Conservation (phyloP, 2,888 invertebrate species). For the Sphaerophoria taeniata region DNA sequence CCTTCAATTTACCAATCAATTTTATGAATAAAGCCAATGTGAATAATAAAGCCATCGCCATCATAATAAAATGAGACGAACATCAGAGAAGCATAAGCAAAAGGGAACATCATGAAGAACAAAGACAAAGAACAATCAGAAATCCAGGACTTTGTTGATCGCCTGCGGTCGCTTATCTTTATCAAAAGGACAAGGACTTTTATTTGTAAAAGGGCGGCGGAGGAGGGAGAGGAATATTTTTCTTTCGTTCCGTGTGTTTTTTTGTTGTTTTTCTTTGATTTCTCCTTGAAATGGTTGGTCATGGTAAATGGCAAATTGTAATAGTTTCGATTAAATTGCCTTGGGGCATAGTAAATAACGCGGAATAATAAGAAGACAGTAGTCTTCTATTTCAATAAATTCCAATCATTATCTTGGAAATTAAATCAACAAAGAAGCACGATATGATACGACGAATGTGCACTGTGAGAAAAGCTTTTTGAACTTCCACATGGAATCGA, state of each 20-base stretch:
- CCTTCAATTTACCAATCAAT: constrained; percentile 63
- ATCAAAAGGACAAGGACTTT: constrained; percentile 40
- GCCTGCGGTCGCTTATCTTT: constrained; percentile 55
- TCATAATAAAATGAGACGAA: background rate
- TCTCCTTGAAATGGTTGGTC: constrained; percentile 34
- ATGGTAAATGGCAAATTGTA: constrained; percentile 55
- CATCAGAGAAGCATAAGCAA: background rate
- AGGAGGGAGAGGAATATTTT: constrained; percentile 43
- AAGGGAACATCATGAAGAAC: background rate
- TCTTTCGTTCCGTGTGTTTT: background rate
- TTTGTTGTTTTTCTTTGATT: background rate
- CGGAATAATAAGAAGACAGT: constrained; percentile 67
- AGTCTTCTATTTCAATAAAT: constrained; percentile 71
- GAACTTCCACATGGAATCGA: no score
- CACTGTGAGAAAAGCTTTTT: constrained; percentile 39
- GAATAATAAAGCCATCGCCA: constrained; percentile 55
- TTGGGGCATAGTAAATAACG: constrained; percentile 55
- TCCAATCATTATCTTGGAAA: constrained; percentile 65
- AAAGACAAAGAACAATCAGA: constrained; percentile 53
- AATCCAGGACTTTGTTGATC: constrained; percentile 58
- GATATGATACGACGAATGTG: background rate
- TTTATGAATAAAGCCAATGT: constrained; percentile 55
- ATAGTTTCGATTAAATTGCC: constrained; percentile 71
- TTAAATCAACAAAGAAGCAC: constrained; percentile 63
- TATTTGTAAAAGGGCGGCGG: constrained; percentile 27